Base-by-base conservation (phyloP, 2,113 vertebrate species). In the Xyliphius kryptos region DNA sequence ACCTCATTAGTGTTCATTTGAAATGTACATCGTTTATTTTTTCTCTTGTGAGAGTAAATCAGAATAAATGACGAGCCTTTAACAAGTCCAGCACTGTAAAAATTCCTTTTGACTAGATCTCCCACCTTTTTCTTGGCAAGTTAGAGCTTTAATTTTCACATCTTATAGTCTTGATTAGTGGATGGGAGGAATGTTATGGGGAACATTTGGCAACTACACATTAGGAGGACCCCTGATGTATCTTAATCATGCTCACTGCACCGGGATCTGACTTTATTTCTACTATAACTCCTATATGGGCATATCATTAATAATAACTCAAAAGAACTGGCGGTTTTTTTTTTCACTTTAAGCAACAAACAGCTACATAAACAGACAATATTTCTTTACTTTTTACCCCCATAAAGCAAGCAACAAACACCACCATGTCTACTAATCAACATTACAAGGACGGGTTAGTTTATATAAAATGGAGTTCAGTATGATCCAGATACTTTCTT, bases 111-210 rank as follows among this genome's bases (percentile, higher is more conserved):
- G 20, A 48, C 12, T 14, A 15, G 32, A 22, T 66, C 55, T 22
- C 48, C 44, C 26, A 41, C 19, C 19, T 44, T 11, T 15, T 36
- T 43, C 47, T 19, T n/a, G 50, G 38, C 48, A 19, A 38, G 60
- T 68, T n/a, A 40, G 6, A 17, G 38, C 21, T 66, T 72, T 70
- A 67, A 70, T 60, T 60, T 66, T 20, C 46, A 2, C 40, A 11
- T 43, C 61, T 15, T 49, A n/a, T 3, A 49, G 20, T 66, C 63
- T 61, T 71, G 74, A 76, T 70, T 71, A 69, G 69, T 67, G 53
- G 65, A 48, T 47, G 70, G 77, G 82, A 81, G 76, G 67, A 44
- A 69, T 85, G 76, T 85, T 84, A 66, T 75, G 70, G 63, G 47
- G 77, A 83, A 82, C 79, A 76, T 70, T 69, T 75, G 77, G 77